Evolutionary conservation across 1,140 invertebrate species (phyloP).

Genomic region (Pseudomyrmex dendroicus): DNA sequence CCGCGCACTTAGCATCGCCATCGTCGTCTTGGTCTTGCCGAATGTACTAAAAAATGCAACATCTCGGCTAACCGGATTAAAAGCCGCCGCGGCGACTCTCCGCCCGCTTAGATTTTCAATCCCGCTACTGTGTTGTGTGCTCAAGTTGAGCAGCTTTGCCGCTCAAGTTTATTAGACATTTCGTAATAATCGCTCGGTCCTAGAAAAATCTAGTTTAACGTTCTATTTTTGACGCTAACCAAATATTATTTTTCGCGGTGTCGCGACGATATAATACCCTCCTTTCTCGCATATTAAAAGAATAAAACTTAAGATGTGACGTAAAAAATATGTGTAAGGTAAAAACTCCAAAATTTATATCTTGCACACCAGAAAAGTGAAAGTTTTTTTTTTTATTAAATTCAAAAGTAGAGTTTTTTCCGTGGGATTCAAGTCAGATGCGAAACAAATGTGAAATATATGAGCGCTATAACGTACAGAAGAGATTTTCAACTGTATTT

Average conservation of each 20-base stretch:
- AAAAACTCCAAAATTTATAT: too few species aligned
- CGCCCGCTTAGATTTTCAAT: conserved; percentile 32
- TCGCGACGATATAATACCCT: too few species aligned
- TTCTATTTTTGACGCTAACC: too few species aligned
- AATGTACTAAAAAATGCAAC: conserved; percentile 42
- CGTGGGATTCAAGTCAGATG: too few species aligned
- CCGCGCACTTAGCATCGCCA: not conserved
- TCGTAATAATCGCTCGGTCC: not conserved
- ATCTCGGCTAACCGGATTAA: conserved; percentile 43
- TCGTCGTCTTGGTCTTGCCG: conserved; percentile 1
- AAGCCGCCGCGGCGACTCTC: not conserved
- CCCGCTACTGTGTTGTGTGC: conserved; percentile 9
- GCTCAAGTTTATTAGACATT: not conserved
- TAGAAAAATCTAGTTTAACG: not conserved
- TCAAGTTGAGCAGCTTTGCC: not conserved
- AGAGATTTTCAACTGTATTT: too few species aligned
- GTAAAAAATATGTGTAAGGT: too few species aligned
- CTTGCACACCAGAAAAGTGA: too few species aligned
- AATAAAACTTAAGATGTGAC: not conserved
- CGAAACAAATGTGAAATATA: too few species aligned
- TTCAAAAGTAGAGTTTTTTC: too few species aligned
- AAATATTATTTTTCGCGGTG: too few species aligned
- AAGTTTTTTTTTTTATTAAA: too few species aligned
- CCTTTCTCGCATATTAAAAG: not conserved
- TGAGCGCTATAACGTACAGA: too few species aligned